Percentiles rank a stretch among this genome's conserved stretches.
phyloP scores from a whole-genome alignment of 2,797 vertebrate genomes.

The Octomys mimax region DNA sequence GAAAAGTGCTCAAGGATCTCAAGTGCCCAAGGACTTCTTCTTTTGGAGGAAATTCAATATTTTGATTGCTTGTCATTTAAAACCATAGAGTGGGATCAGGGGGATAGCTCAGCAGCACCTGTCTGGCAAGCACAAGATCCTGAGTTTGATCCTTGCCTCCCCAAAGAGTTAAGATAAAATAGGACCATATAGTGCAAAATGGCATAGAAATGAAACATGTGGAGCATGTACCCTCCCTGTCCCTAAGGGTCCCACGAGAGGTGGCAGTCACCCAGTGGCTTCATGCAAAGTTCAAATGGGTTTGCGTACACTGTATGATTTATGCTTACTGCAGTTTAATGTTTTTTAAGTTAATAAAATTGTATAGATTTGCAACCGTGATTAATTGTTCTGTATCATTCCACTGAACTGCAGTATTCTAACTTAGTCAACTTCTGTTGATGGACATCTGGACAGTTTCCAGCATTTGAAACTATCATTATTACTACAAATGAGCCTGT shows the following conservation, averaged over 20 bases:
- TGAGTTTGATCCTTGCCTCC: too few relatives aligned
- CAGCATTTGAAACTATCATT: not conserved
- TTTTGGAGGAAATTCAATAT: not conserved
- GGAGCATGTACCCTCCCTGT: not conserved
- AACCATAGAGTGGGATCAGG: not conserved
- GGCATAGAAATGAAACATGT: not conserved
- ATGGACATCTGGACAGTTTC: not conserved
- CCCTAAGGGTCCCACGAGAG: not conserved
- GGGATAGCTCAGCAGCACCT: too few relatives aligned
- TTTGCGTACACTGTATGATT: not conserved
- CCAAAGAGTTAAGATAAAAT: not conserved
- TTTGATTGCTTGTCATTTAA: not conserved
- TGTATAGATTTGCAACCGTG: not conserved
- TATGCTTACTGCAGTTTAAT: not conserved
- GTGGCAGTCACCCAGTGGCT: not conserved
- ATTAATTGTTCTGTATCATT: conserved; percentile 21
- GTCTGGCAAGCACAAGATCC: too few relatives aligned
- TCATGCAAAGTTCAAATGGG: conserved; percentile 2
- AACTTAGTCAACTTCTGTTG: not conserved
- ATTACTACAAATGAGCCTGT: not conserved
- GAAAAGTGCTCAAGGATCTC: conserved; percentile 14
- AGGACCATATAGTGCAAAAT: not conserved
- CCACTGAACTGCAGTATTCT: not conserved
- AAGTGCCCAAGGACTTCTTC: not conserved
- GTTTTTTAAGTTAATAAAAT: not conserved